Base-by-base conservation (phyloP, 2,888 invertebrate species). In the Agrenia bidenticulata region DNA sequence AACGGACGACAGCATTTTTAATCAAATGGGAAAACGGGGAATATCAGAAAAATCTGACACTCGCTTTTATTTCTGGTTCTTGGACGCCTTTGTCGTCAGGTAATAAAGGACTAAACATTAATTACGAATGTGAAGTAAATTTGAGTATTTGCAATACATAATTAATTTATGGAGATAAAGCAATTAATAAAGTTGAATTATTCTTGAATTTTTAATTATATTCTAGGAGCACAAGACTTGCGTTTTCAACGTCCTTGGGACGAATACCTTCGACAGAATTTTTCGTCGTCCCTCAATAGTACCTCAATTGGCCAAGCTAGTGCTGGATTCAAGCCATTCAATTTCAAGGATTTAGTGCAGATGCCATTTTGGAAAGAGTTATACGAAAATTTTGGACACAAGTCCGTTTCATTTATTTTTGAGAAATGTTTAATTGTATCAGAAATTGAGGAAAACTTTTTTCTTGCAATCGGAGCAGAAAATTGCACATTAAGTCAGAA, bases 361-460 rank as follows among this genome's bases (percentile, higher is more conserved):
- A 54, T 59, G 19, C 26, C 50, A 1, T 68, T 68, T 37, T 71
- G 71, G 71, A 42, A 60, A 55, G 66, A 66, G 13, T 11, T 71
- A n/a, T 71, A 66, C 45, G 50, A 59, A 13, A 19, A 19, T 1
- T 60, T 58, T 57, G 71, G 68, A 39, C n/a, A 39, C 13, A 37
- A 19, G 37, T 53, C 64, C 1, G 49, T 63, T 5, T 13, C 2
- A 0, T 64, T 66, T 37, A 51, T 71, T 27, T 66, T 71, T 53
- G 55, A 63, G 2, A 68, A 66, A 54, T 68, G 67, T 54, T 39
- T 66, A 1, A 17, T 71, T 1, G 21, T 71, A 13, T 63, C 62
- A 57, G 50, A 57, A 49, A 23, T 56, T 2, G 60, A 64, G 1
- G 62, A 65, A 56, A 26, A 61, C 13, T 51, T 68, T 1, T 63